phyloP scores from a whole-genome alignment of 1,140 invertebrate genomes.

The Micrasema longulum region DNA sequence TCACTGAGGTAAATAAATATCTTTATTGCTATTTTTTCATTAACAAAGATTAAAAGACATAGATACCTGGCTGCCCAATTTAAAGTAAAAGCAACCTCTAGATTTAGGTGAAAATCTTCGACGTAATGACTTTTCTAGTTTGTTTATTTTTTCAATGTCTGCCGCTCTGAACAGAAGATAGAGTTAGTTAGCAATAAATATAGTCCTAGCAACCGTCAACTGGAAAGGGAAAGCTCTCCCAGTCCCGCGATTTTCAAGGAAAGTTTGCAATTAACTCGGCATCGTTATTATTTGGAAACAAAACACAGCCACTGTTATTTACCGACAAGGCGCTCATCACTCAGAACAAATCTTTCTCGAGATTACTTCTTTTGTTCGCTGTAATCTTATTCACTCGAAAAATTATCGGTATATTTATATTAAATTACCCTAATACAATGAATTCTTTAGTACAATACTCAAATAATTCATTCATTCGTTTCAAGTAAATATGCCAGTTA shows the following conservation, averaged over 20 bases:
- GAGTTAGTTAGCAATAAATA: background rate
- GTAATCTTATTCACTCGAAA: slow-evolving; percentile 32
- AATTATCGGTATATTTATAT: slow-evolving; percentile 22
- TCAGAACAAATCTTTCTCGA: slow-evolving; percentile 22
- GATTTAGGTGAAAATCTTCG: slow-evolving; percentile 1
- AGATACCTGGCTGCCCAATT: no score
- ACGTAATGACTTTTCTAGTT: slow-evolving; percentile 23
- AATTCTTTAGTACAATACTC: background rate
- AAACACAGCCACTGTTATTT: slow-evolving; percentile 31
- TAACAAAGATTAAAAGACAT: no score
- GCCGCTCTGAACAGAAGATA: background rate
- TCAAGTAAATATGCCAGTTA: background rate
- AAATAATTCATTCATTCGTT: slow-evolving; percentile 1
- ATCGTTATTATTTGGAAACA: slow-evolving; percentile 28
- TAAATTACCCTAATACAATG: slow-evolving; percentile 24
- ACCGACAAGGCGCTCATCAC: slow-evolving; percentile 20
- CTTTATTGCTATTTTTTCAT: no score
- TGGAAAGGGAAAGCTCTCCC: background rate
- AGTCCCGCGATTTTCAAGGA: slow-evolving; percentile 1
- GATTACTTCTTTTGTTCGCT: slow-evolving; percentile 29
- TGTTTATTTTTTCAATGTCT: slow-evolving; percentile 27
- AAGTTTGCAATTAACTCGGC: slow-evolving; percentile 26
- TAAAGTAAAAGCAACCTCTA: background rate
- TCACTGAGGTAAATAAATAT: no score
- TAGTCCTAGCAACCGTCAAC: background rate